Base-by-base conservation (phyloP, 2,888 invertebrate genomes). In the Acleris cristana region DNA sequence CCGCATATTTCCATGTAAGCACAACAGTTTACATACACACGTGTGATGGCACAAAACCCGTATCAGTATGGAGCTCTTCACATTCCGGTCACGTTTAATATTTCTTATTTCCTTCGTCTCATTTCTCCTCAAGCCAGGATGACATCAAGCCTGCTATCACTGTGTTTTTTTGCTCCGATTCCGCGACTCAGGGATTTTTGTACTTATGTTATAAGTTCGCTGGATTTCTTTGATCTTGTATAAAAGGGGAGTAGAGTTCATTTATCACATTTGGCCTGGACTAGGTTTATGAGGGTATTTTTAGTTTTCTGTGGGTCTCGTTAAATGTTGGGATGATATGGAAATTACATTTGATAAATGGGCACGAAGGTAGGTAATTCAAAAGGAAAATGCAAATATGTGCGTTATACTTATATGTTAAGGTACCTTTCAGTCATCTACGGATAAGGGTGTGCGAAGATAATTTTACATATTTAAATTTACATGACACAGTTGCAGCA, bases 31-130 rank as follows among this genome's bases (percentile, higher is more conserved):
- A 84, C 82, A 85, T 83, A 79, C 74, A 80, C 79, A 79, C 81
- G 83, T 84, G 80, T 80, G 79, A 80, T 80, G 81, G 79, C 76
- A 74, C 78, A 79, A 79, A 76, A 74, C 79, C 78, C 81, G 79
- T 82, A 76, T 80, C 79, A 81, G 84, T 84, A 88, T 88, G 85
- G 85, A 88, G 76, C 76, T 81, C 83, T 88, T 86, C 78, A 82
- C 79, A 87, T 88, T 88, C 88, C 60, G 83, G 90, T 90, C 91
- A 92, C 91, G 92, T 91, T 85, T 87, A 88, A 89, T 90, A 90
- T 91, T 91, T 91, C 91, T 90, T 91, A 90, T 91, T 90, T 89
- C 85, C 84, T 90, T 87, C 86, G 89, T 86, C 86, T 90, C 90
- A 90, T 92, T 90, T 89, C 88, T 89, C 85, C 86, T 81, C 85